Evolutionary conservation across 2,113 vertebrate genomes (phyloP).

Genomic region (Siniperca knerii): DNA sequence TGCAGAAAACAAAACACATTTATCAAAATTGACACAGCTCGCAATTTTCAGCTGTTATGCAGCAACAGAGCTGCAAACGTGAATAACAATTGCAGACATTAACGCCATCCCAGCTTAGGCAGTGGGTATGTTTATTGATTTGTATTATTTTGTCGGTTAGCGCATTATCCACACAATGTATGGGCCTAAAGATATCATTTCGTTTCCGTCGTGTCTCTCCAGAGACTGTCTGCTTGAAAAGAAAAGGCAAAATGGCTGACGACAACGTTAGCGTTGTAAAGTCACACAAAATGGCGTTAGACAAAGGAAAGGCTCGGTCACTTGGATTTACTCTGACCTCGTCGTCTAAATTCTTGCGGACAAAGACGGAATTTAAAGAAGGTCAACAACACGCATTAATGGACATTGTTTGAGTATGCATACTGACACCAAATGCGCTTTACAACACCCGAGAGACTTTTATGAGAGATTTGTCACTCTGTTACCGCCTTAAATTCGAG

Average conservation of each 20-base stretch:
- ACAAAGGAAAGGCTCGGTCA: constrained; percentile 56
- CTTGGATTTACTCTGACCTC: constrained; percentile 8
- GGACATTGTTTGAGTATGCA: neutral
- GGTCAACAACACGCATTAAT: neutral
- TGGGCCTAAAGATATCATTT: rapidly evolving
- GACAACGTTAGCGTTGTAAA: constrained; percentile 48
- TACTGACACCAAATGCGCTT: neutral
- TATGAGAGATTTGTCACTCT: neutral
- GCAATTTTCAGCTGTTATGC: neutral
- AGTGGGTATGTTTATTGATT: neutral
- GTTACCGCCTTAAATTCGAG: neutral
- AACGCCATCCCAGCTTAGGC: neutral
- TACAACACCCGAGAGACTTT: neutral
- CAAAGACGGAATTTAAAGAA: neutral
- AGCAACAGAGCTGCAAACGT: neutral
- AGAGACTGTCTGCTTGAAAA: constrained; percentile 25
- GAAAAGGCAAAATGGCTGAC: constrained; percentile 84
- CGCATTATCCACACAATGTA: constrained; percentile 35
- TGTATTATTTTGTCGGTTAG: neutral
- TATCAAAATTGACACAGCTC: neutral
- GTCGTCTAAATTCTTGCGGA: neutral
- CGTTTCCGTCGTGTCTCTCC: neutral
- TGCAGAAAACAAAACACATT: neutral
- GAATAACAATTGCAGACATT: neutral
- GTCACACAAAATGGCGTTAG: constrained; percentile 85